Percentiles rank a stretch among this genome's conserved stretches.
These are phyloP conservation scores for Chironomus striatipennis DNA, from an alignment of 1,140 invertebrate genomes.

Conservation along the genomic window DNA sequence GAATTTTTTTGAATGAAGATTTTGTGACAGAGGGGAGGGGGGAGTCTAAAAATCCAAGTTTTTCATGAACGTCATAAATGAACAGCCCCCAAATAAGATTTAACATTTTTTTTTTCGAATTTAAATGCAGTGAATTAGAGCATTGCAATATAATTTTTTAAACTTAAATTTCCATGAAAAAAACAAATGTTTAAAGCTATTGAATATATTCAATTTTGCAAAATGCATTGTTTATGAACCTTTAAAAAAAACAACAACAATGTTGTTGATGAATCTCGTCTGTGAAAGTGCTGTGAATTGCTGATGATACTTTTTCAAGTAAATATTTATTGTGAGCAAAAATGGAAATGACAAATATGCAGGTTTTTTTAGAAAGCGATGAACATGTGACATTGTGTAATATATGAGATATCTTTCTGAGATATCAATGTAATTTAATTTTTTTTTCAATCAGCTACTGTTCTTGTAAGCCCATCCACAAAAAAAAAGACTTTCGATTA, in stretches of 20 bases:
- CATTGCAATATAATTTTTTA: too few relatives aligned
- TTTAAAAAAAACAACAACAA: neutral
- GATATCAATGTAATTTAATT: too few relatives aligned
- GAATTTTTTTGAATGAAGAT: too few relatives aligned
- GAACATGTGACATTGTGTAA: neutral
- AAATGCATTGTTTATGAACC: neutral
- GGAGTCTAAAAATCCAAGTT: too few relatives aligned
- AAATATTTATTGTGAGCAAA: neutral
- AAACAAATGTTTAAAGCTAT: neutral
- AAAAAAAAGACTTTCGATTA: neutral
- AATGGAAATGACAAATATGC: neutral
- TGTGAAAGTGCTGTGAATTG: neutral
- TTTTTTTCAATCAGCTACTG: neutral
- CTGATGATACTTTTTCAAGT: neutral
- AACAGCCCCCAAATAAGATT: too few relatives aligned
- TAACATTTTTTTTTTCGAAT: neutral
- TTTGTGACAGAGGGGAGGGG: too few relatives aligned
- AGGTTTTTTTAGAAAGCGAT: constrained; percentile 5
- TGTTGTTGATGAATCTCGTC: neutral
- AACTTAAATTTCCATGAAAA: neutral
- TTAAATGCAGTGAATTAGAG: neutral
- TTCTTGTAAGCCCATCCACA: neutral
- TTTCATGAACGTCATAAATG: too few relatives aligned
- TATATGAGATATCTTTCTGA: too few relatives aligned
- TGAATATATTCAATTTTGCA: neutral